Conservation (phyloP, 2,797 vertebrate genomes). For the Gallinago stenura region DNA sequence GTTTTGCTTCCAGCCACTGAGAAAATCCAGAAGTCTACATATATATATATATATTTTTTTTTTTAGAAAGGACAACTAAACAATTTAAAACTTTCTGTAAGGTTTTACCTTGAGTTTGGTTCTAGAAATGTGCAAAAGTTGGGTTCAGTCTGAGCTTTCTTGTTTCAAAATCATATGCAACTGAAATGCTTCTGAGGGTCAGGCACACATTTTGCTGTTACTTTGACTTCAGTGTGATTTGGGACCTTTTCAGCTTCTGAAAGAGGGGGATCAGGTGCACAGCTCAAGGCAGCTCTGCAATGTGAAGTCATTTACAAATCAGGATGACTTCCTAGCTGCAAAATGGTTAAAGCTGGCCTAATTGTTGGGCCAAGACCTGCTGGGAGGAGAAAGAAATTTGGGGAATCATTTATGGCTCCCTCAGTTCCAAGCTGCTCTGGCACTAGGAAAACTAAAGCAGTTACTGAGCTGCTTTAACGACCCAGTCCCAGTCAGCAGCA, state of each 20-base stretch:
- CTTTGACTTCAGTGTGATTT: background rate
- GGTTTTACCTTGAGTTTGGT: background rate
- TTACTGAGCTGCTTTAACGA: background rate
- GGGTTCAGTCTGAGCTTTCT: background rate
- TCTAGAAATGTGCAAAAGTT: background rate
- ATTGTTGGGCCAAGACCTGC: background rate
- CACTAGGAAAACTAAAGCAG: background rate
- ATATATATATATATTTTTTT: no score
- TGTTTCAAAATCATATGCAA: background rate
- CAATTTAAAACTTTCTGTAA: background rate
- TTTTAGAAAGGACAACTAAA: background rate
- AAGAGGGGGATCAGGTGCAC: background rate
- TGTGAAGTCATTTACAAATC: background rate
- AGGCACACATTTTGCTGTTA: background rate
- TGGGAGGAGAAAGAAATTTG: background rate
- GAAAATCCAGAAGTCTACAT: background rate
- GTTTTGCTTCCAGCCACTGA: background rate
- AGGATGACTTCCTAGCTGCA: background rate
- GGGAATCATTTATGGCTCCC: background rate
- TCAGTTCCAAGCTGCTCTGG: background rate
- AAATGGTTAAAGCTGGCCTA: background rate
- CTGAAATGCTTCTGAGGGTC: background rate
- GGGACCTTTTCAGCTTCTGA: background rate
- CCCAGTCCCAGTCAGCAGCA: background rate
- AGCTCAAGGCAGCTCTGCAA: background rate